A percentile compares a stretch with the other conserved stretches of the same genome.
phyloP scores from a whole-genome alignment of 2,797 vertebrate genomes.

The Natrix natrix region DNA sequence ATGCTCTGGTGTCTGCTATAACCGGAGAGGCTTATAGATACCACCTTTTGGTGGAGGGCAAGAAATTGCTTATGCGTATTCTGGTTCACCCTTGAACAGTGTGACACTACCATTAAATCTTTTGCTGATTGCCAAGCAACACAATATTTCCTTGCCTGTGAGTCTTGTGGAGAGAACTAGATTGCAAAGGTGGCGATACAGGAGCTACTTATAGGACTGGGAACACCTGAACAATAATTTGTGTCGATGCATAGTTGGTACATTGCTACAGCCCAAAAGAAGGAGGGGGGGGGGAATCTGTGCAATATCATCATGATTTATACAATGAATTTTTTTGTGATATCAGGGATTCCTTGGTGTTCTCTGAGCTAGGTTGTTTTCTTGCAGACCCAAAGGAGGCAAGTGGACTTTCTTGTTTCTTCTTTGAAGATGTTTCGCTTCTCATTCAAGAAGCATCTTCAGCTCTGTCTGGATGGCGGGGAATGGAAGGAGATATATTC shows the following conservation, averaged over 20 bases:
- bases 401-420: too few species aligned
- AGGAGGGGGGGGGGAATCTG: not conserved
- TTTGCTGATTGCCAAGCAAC: not conserved
- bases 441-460: too few species aligned
- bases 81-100: not conserved
- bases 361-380: not conserved
- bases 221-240: not conserved
- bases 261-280: not conserved
- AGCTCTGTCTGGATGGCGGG: too few species aligned
- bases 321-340: not conserved
- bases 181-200: not conserved
- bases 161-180: not conserved
- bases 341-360: accelerated
- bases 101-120: slow-evolving; percentile 3
- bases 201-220: not conserved
- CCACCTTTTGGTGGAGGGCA: not conserved
- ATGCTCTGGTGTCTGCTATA: not conserved
- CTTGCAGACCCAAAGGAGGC: not conserved
- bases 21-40: not conserved
- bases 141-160: slow-evolving; percentile 7
- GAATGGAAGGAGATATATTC: too few species aligned
- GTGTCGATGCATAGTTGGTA: not conserved
- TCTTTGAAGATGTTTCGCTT: too few species aligned
- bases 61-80: slow-evolving; percentile 10
- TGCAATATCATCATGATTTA: not conserved